phyloP scores from a whole-genome alignment of 2,888 invertebrate species.

The Dryadula phaetusa region DNA sequence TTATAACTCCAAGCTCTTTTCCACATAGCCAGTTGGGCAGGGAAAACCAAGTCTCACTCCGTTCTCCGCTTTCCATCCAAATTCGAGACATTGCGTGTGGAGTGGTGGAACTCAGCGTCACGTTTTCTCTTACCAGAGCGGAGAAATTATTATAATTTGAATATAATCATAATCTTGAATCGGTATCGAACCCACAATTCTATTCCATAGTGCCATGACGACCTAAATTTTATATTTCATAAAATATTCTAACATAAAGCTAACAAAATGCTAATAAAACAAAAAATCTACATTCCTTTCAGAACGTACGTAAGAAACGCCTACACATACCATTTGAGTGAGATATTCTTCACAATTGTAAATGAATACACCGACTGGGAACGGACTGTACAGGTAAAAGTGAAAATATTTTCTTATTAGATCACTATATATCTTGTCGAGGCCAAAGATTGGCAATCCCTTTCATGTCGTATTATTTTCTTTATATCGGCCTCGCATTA shows the following conservation, averaged over 20 bases:
- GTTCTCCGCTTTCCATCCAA: too few species aligned
- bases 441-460: constrained; percentile 44
- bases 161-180: too few species aligned
- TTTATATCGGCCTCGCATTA: constrained; percentile 48
- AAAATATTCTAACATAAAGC: background rate
- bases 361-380: constrained; percentile 99
- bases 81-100: too few species aligned
- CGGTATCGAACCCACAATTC: too few species aligned
- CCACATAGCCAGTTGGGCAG: too few species aligned
- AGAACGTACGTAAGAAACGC: constrained; percentile 97
- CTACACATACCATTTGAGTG: constrained; percentile 97
- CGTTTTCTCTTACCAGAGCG: too few species aligned
- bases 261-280: background rate
- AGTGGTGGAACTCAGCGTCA: too few species aligned
- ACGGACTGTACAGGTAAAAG: constrained; percentile 88
- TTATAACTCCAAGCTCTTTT: too few species aligned
- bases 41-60: too few species aligned
- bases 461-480: constrained; percentile 44
- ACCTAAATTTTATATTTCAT: too few species aligned
- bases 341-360: constrained; percentile 97
- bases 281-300: constrained; percentile 50
- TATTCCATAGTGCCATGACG: too few species aligned
- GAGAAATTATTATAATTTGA: too few species aligned
- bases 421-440: constrained; percentile 37
- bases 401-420: constrained; percentile 51